Percentiles rank a stretch among this genome's conserved stretches.
Conservation (phyloP, 2,113 vertebrate genomes). For the Saguinus imperator region DNA sequence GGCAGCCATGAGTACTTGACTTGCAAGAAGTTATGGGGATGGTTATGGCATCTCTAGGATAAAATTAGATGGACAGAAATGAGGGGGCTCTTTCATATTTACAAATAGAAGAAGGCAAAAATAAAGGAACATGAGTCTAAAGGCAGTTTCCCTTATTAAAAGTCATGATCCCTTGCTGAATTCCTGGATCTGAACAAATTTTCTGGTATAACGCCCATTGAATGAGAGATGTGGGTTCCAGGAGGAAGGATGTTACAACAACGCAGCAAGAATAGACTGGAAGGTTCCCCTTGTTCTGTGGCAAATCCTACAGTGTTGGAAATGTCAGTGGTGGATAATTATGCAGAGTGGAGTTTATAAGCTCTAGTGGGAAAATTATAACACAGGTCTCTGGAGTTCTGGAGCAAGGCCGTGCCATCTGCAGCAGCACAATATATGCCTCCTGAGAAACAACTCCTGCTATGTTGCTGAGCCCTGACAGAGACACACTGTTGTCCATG, state of each 20-base stretch:
- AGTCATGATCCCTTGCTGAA: not conserved
- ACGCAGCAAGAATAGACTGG: not conserved
- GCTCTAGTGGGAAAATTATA: not conserved
- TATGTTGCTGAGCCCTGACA: not conserved
- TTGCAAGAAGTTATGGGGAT: not conserved
- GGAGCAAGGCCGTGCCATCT: not conserved
- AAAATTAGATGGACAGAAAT: not conserved
- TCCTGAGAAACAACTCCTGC: not conserved
- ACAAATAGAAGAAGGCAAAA: not conserved
- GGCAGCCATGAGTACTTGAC: not conserved
- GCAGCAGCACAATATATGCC: not conserved
- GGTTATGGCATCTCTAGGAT: not conserved
- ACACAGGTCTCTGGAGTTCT: not conserved
- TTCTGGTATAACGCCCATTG: not conserved
- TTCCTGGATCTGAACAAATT: not conserved
- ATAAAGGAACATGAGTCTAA: not conserved
- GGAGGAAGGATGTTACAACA: not conserved
- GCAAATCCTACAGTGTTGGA: not conserved
- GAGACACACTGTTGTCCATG: not conserved
- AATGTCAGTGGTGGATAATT: not conserved
- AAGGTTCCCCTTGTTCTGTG: not conserved
- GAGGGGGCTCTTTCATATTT: not conserved
- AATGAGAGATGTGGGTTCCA: not conserved
- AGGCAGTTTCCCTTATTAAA: not conserved
- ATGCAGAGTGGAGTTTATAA: not conserved